phyloP scores from a whole-genome alignment of 2,797 vertebrate genomes.

The Eulemur rubriventer region DNA sequence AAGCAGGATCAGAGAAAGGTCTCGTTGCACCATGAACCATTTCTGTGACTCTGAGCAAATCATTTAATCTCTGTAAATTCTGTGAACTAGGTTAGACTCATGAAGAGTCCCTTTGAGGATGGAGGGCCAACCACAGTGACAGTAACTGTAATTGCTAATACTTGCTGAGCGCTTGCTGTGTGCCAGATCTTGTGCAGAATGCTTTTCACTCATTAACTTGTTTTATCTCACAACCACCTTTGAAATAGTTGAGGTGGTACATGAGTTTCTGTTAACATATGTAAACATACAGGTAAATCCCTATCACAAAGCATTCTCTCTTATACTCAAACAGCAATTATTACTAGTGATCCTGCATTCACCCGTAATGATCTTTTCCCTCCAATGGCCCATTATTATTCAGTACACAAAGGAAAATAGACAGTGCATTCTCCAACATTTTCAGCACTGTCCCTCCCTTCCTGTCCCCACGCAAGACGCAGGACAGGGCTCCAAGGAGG shows the following conservation, averaged over 20 bases:
- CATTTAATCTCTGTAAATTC: neutral
- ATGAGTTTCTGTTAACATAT: neutral
- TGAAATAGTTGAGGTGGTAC: neutral
- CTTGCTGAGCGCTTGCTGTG: neutral
- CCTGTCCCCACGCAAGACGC: neutral
- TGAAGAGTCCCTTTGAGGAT: neutral
- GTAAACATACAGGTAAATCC: neutral
- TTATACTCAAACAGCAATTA: neutral
- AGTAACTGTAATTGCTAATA: neutral
- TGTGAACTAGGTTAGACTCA: neutral
- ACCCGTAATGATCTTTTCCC: neutral
- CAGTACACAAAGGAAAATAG: neutral
- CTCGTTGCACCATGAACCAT: neutral
- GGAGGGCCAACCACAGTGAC: neutral
- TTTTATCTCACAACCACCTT: neutral
- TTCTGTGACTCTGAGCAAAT: neutral
- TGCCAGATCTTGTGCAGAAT: too few relatives aligned
- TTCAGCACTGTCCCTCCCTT: neutral
- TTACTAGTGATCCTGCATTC: rapidly evolving
- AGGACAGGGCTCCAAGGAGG: neutral
- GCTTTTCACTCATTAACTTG: neutral
- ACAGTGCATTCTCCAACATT: neutral
- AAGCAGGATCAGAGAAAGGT: neutral
- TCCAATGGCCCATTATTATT: neutral
- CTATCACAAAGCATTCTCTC: neutral